Percentiles rank a stretch among this genome's conserved stretches.
These are phyloP conservation scores for Orthosia gracilis DNA, from an alignment of 2,888 invertebrate species.

Conservation along the genomic window DNA sequence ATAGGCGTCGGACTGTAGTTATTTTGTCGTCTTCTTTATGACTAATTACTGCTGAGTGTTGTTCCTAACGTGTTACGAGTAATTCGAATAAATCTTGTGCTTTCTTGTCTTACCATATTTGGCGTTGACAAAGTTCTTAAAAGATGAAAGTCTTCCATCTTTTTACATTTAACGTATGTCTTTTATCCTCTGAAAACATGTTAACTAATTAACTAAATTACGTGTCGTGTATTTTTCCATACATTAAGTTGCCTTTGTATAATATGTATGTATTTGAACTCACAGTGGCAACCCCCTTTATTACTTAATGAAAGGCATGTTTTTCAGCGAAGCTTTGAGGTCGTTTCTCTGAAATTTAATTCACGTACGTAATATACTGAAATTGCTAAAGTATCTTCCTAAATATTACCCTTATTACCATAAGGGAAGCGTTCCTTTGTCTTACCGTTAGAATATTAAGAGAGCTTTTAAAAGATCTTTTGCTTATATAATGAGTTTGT, in stretches of 20 bases:
- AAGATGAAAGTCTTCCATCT: too few species aligned
- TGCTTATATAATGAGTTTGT: not conserved
- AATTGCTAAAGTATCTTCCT: conserved; percentile 15
- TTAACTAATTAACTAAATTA: conserved; percentile 4
- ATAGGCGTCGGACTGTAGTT: too few species aligned
- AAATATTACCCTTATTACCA: conserved; percentile 17
- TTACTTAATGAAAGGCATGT: conserved; percentile 32
- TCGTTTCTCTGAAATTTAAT: conserved; percentile 30
- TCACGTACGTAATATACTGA: conserved; percentile 27
- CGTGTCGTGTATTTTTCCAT: not conserved
- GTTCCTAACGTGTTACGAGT: not conserved
- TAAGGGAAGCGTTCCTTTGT: conserved; percentile 1
- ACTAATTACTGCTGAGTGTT: not conserved
- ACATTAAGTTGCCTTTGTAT: conserved; percentile 6
- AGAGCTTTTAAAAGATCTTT: not conserved
- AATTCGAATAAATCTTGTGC: not conserved
- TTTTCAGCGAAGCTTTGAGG: conserved; percentile 10
- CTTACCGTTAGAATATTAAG: conserved; percentile 16
- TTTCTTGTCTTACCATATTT: too few species aligned
- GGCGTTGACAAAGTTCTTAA: too few species aligned
- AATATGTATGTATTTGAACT: conserved; percentile 11
- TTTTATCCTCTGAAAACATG: not conserved
- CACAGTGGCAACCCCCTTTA: conserved; percentile 18
- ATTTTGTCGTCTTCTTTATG: not conserved
- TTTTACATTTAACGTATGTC: too few species aligned